phyloP scores from a whole-genome alignment of 2,888 invertebrate species.

The Cryptophagus acutangulus region DNA sequence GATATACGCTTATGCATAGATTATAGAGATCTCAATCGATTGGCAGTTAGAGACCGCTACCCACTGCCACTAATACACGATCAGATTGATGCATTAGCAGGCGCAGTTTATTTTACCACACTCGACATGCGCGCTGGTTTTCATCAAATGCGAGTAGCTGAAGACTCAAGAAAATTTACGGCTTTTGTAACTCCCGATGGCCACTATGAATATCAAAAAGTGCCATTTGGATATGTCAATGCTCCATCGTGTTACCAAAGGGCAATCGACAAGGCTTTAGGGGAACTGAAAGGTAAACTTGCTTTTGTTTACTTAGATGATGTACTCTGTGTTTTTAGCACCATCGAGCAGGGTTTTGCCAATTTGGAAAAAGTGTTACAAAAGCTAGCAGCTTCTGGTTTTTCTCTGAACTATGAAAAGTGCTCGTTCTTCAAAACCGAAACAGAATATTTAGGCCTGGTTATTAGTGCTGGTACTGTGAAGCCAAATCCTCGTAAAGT shows the following conservation, averaged over 20 bases:
- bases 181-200: slow-evolving; percentile 25
- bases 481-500: too few species aligned
- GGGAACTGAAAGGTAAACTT: slow-evolving; percentile 18
- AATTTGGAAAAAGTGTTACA: too few species aligned
- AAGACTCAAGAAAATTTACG: slow-evolving; percentile 21
- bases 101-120: too few species aligned
- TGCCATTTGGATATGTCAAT: too few species aligned
- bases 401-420: too few species aligned
- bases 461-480: too few species aligned
- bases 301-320: slow-evolving; percentile 25
- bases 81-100: slow-evolving; percentile 25
- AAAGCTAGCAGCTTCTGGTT: too few species aligned
- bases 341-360: too few species aligned
- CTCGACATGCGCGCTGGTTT: too few species aligned
- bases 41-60: slow-evolving; percentile 22
- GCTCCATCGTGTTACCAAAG: too few species aligned
- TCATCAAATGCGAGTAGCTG: slow-evolving; percentile 23
- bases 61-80: slow-evolving; percentile 24
- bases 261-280: too few species aligned
- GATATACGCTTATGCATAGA: slow-evolving; percentile 22
- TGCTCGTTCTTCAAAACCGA: slow-evolving; percentile 21
- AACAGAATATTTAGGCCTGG: slow-evolving; percentile 27
- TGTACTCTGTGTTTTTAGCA: slow-evolving; percentile 19
- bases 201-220: too few species aligned
- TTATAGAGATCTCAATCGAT: slow-evolving; percentile 23